A percentile compares a stretch with the other conserved stretches of the same genome.
Conservation (phyloP, 2,113 vertebrate species). For the Aramus guarauna region DNA sequence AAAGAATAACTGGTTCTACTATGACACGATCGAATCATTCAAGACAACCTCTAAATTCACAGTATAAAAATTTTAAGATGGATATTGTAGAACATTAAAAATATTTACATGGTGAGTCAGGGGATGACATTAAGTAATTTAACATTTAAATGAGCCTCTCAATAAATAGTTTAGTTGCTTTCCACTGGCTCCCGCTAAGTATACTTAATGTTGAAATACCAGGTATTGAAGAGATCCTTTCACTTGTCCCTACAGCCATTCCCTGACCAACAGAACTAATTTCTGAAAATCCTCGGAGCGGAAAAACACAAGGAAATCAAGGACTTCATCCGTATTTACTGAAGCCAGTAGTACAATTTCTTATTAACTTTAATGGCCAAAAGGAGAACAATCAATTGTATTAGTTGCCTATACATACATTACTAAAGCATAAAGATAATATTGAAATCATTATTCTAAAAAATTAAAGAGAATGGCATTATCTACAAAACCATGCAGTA, state of each 20-base stretch:
- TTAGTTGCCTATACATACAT: background rate
- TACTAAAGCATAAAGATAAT: constrained; percentile 27
- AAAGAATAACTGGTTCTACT: background rate
- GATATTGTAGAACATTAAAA: background rate
- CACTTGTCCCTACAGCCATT: background rate
- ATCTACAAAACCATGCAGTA: constrained; percentile 21
- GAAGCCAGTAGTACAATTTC: background rate
- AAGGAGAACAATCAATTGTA: constrained; percentile 18
- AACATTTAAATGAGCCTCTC: background rate
- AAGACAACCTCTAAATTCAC: background rate
- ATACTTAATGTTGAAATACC: background rate
- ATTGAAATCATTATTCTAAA: background rate
- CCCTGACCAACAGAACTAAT: constrained; percentile 11
- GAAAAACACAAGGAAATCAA: background rate
- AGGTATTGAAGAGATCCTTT: background rate
- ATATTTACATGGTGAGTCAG: background rate
- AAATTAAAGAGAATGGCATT: constrained; percentile 1
- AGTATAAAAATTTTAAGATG: background rate
- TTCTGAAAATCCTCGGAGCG: background rate
- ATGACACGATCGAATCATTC: background rate
- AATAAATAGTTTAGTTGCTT: background rate
- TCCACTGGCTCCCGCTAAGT: background rate
- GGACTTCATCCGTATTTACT: background rate
- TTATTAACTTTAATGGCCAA: constrained; percentile 41
- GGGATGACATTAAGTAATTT: background rate